phyloP scores from a whole-genome alignment of 2,113 vertebrate species.

The Collichthys lucidus region DNA sequence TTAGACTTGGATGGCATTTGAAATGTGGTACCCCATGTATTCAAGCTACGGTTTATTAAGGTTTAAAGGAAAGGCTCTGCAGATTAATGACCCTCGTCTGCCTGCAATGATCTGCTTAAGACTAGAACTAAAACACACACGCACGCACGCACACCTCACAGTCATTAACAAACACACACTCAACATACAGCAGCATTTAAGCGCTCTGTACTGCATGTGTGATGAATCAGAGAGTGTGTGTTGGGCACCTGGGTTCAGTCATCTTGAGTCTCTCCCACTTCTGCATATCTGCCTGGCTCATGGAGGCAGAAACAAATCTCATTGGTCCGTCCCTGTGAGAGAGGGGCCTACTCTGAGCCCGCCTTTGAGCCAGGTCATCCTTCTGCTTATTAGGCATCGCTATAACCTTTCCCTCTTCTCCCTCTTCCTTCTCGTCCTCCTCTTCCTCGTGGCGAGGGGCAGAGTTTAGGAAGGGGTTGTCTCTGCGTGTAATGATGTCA shows the following conservation, averaged over 20 bases:
- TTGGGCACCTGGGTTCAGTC: conserved; percentile 90
- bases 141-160: conserved; percentile 6
- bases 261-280: conserved; percentile 94
- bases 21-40: neutral
- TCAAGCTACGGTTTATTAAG: neutral
- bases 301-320: conserved; percentile 81
- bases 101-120: conserved; percentile 7
- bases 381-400: conserved; percentile 82
- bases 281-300: conserved; percentile 92
- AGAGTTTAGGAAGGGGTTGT: conserved; percentile 72
- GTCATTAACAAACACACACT: conserved; percentile 21
- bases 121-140: neutral
- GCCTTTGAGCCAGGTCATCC: conserved; percentile 87
- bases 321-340: conserved; percentile 78
- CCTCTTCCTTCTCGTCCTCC: conserved; percentile 70
- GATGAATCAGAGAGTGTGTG: conserved; percentile 48
- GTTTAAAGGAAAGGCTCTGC: neutral
- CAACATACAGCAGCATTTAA: conserved; percentile 24
- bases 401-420: conserved; percentile 69
- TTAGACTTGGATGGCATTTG: neutral
- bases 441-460: conserved; percentile 56
- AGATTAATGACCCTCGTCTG: conserved; percentile 1
- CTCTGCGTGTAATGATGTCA: conserved; percentile 70
- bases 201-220: conserved; percentile 23
- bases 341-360: conserved; percentile 77